These are phyloP conservation scores for Boulengeromyrus knoepffleri DNA, from an alignment of 2,113 vertebrate species.

Conservation along the genomic window DNA sequence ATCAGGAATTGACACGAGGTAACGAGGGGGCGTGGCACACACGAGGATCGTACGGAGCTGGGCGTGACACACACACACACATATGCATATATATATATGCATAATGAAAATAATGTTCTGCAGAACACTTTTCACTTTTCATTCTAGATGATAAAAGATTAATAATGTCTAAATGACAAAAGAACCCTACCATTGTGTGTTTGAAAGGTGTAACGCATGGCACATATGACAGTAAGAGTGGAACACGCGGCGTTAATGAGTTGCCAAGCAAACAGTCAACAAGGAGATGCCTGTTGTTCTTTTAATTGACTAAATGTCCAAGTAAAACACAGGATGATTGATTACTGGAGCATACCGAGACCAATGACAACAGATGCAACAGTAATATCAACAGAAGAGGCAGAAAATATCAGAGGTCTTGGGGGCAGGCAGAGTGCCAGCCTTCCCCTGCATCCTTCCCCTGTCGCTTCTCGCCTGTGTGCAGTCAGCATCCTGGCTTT, in stretches of 20 bases:
- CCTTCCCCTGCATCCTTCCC: neutral
- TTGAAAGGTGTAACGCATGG: neutral
- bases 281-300: neutral
- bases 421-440: neutral
- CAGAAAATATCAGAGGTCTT: neutral
- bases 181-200: neutral
- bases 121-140: neutral
- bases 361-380: neutral
- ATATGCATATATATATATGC: neutral
- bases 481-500: neutral
- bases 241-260: neutral
- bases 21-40: too few species aligned
- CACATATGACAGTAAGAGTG: neutral
- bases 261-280: neutral
- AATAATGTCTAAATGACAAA: neutral
- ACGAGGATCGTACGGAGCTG: too few species aligned
- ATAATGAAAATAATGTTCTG: too few species aligned
- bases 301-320: constrained; percentile 5
- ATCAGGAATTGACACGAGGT: too few species aligned
- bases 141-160: neutral
- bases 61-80: too few species aligned
- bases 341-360: neutral
- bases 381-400: neutral
- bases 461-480: neutral
- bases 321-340: neutral